Percentiles rank a stretch among this genome's conserved stretches.
These are phyloP conservation scores for Lophotriccus pileatus DNA, from an alignment of 2,797 vertebrate genomes.

Conservation along the genomic window DNA sequence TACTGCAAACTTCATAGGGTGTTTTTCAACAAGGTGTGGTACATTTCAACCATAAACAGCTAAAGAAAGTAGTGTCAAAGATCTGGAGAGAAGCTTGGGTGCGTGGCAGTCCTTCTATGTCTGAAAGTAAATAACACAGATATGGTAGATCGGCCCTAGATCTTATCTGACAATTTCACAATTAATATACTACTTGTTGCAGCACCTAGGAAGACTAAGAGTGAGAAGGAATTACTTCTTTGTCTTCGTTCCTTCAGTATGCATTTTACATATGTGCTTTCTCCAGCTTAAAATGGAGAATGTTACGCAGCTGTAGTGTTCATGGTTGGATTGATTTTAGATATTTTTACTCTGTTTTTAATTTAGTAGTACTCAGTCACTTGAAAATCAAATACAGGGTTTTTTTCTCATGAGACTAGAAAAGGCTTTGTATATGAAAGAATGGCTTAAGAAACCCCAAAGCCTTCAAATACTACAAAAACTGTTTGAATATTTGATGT, in stretches of 20 bases:
- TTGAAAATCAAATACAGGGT: background rate
- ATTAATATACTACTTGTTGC: background rate
- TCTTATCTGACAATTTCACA: background rate
- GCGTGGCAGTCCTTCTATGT: background rate
- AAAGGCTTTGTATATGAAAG: background rate
- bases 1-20: fast-evolving
- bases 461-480: background rate
- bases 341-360: background rate
- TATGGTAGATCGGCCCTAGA: background rate
- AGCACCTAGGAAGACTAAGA: background rate
- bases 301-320: background rate
- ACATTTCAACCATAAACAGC: background rate
- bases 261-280: background rate
- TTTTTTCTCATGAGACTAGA: background rate
- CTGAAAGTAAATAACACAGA: background rate
- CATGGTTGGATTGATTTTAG: background rate
- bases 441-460: background rate
- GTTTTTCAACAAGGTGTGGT: background rate
- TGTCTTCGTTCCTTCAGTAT: background rate
- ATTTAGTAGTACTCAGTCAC: background rate
- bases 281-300: background rate
- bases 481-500: background rate
- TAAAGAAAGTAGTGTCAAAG: background rate
- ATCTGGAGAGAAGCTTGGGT: background rate
- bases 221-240: background rate